A percentile compares a stretch with the other conserved stretches of the same genome.
Evolutionary conservation across 1,140 invertebrate species (phyloP).

Genomic region (Zaprionus nigranus): DNA sequence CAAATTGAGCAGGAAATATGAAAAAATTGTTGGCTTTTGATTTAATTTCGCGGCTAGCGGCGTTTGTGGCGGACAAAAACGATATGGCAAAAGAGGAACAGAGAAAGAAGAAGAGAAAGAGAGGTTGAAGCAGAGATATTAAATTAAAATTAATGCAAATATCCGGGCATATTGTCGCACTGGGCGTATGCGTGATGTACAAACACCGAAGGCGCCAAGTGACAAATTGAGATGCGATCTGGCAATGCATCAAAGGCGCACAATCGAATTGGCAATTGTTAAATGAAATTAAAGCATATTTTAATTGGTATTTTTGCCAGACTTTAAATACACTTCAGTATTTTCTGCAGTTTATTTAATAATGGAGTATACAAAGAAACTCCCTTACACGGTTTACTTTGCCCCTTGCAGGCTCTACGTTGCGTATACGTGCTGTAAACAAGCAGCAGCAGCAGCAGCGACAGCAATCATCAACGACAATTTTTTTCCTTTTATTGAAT

Average conservation of each 20-base stretch:
- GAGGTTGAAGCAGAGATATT: conserved; percentile 23
- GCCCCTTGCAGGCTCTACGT: no score
- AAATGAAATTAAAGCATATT: background rate
- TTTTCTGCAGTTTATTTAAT: background rate
- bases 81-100: conserved; percentile 36
- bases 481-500: background rate
- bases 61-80: conserved; percentile 41
- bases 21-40: conserved; percentile 60
- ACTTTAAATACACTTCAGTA: background rate
- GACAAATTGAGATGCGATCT: conserved; percentile 1
- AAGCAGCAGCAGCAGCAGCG: background rate
- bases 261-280: background rate
- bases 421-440: conserved; percentile 3
- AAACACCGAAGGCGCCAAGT: conserved; percentile 2
- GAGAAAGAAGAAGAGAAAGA: background rate
- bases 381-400: background rate
- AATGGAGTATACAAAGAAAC: no score
- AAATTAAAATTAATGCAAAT: conserved; percentile 55
- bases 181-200: conserved; percentile 30
- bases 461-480: background rate
- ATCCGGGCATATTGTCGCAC: conserved; percentile 42
- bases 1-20: conserved; percentile 62
- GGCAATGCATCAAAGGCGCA: background rate
- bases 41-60: conserved; percentile 60
- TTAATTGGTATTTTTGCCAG: background rate